These are phyloP conservation scores for Phrynosoma blainvillii DNA, from an alignment of 2,113 vertebrate species.

Conservation along the genomic window DNA sequence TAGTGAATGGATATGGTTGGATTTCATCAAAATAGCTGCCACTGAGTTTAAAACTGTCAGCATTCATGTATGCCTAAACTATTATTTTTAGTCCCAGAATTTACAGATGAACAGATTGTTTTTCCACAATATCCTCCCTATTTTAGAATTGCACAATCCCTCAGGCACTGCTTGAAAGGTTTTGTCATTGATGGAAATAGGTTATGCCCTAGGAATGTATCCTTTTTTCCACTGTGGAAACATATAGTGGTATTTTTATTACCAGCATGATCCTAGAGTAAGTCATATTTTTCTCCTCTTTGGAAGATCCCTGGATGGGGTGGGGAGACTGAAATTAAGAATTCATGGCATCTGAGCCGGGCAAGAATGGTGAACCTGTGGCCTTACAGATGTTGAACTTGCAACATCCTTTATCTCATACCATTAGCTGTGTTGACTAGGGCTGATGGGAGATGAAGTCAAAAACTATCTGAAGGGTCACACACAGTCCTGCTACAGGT, in stretches of 20 bases:
- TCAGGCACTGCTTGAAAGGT: slow-evolving; percentile 34
- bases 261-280: background rate
- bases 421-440: background rate
- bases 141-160: slow-evolving; percentile 25
- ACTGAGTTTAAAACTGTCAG: slow-evolving; percentile 3
- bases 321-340: background rate
- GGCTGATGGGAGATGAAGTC: background rate
- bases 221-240: background rate
- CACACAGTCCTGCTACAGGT: background rate
- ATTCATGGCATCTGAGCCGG: background rate
- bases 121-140: slow-evolving; percentile 8
- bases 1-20: background rate
- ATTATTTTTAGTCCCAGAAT: background rate
- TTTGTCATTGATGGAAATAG: background rate
- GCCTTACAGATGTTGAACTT: background rate
- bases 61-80: background rate
- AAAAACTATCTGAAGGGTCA: background rate
- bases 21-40: background rate
- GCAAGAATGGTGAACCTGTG: background rate
- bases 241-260: slow-evolving; percentile 2
- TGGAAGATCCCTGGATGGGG: background rate
- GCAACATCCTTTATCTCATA: background rate
- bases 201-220: background rate
- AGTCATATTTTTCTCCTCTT: background rate
- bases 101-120: background rate